A percentile compares a stretch with the other conserved stretches of the same genome.
These are phyloP conservation scores for Drosophila ochracea DNA, from an alignment of 2,888 invertebrate species.

Conservation along the genomic window DNA sequence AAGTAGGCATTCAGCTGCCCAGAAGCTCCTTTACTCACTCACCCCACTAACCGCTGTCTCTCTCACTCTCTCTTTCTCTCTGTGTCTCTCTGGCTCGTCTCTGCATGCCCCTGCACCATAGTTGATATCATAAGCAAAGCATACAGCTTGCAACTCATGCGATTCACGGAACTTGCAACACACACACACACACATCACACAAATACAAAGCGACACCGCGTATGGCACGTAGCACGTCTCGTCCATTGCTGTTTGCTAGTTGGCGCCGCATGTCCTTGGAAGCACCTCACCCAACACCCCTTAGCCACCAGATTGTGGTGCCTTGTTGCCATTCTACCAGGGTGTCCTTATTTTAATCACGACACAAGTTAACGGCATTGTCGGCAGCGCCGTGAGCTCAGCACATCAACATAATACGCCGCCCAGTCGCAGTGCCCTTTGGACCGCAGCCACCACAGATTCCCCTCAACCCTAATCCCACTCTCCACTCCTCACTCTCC, in stretches of 20 bases:
- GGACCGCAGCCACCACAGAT: background rate
- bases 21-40: background rate
- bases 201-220: constrained; percentile 34
- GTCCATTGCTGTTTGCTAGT: constrained; percentile 37
- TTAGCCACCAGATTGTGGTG: constrained; percentile 23
- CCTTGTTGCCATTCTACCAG: constrained; percentile 22
- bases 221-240: constrained; percentile 60
- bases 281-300: background rate
- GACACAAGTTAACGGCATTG: constrained; percentile 79
- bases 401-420: constrained; percentile 57
- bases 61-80: too few relatives aligned
- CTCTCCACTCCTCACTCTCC: too few relatives aligned
- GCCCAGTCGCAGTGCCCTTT: background rate
- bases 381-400: constrained; percentile 71
- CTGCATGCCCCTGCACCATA: constrained; percentile 1
- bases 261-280: constrained; percentile 22
- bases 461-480: constrained; percentile 5
- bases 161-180: constrained; percentile 56
- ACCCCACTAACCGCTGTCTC: background rate
- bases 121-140: constrained; percentile 72
- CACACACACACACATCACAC: constrained; percentile 18
- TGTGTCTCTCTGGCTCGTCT: too few relatives aligned
- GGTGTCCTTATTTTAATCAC: constrained; percentile 80
- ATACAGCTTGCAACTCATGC: constrained; percentile 73
- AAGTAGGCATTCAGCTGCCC: constrained; percentile 52